Evolutionary conservation across 2,797 vertebrate genomes (phyloP), one percentile per base, ranked within the genome.

Genomic region (Lateolabrax maculatus): DNA sequence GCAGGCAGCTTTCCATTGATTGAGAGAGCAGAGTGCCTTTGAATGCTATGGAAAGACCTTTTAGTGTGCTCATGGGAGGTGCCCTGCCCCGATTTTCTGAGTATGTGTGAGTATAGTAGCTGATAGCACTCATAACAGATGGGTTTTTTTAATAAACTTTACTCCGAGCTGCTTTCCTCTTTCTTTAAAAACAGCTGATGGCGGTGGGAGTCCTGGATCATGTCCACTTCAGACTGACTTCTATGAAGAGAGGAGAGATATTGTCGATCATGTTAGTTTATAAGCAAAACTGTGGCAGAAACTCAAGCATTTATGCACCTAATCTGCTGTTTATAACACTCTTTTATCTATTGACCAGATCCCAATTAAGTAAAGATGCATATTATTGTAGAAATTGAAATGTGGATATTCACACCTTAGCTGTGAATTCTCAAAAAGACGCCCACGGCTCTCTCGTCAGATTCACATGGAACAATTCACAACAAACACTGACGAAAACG

Each of bases 21-120:
- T 75, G 68, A 81, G 76, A 66, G 60, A 57, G 80, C 68, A 87
- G 80, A 90, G 90, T 84, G 85, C 81, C 81, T 92, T 74, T 87
- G 80, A 88, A 80, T 83, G 80, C 80, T 85, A 72, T 91, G n/a
- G 79, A 90, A 89, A 92, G 87, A 80, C 87, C 84, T 87, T 86
- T 84, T 89, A 91, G 77, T 85, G 77, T 66, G 57, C 89, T 86
- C 87, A 60, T 71, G 85, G 82, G 87, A 85, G 55, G 36, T 29
- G 76, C 41, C 53, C 79, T 88, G 74, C 56, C 73, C 88, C 84
- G 60, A 72, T 73, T 64, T 46, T 70, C 57, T 55, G 75, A 73
- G 61, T 76, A 37, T 49, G 49, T 79, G 85, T 64, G 61, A 27
- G 53, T 62, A 64, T 73, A 13, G 65, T 25, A 70, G 62, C 27